Base-by-base conservation (phyloP, 2,113 vertebrate species). In the Anarhynchus alexandrinus region DNA sequence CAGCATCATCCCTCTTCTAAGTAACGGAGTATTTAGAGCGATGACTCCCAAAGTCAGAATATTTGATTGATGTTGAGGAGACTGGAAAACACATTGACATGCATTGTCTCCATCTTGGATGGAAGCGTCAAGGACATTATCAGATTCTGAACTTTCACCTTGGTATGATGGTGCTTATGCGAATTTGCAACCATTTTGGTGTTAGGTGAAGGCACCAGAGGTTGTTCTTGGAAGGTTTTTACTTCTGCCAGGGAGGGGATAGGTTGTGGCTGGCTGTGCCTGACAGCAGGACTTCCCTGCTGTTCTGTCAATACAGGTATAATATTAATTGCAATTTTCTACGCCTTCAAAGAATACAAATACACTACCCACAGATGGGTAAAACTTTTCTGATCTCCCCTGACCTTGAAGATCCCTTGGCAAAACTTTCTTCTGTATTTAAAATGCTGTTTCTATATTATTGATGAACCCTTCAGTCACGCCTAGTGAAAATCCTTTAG, bases 401-500 rank as follows among this genome's bases (percentile, higher is more conserved):
- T 93, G 93, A 86, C 88, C 84, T 96, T 90, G 65, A 82, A 57
- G 66, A 96, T 95, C 62, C 72, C 73, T 85, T 86, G 87, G 86
- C 51, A 76, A 90, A 96, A 90, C 76, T 91, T 83, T 85, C 52
- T 58, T 67, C 66, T 92, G 32, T 96, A 86, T 90, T 94, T 97
- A 82, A 91, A 94, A 95, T 57, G 61, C 30, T 64, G 29, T 80
- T 96, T 86, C 87, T 96, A 20, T 58, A 72, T 93, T 96, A 96
- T 82, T 94, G 95, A 95, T 88, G 78, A 43, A 86, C 21, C 42
- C 74, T 96, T 94, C 82, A 84, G 92, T 93, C 84, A 91, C 0
- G 4, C 79, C 95, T 72, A 77, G 91, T 78, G 81, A 94, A 93
- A 97, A 93, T 78, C 38, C 49, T 95, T 90, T 32, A 80, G 95